Percentiles rank a stretch among this genome's conserved stretches.
Evolutionary conservation across 1,140 invertebrate genomes (phyloP).

Genomic region (Platyura marginata): DNA sequence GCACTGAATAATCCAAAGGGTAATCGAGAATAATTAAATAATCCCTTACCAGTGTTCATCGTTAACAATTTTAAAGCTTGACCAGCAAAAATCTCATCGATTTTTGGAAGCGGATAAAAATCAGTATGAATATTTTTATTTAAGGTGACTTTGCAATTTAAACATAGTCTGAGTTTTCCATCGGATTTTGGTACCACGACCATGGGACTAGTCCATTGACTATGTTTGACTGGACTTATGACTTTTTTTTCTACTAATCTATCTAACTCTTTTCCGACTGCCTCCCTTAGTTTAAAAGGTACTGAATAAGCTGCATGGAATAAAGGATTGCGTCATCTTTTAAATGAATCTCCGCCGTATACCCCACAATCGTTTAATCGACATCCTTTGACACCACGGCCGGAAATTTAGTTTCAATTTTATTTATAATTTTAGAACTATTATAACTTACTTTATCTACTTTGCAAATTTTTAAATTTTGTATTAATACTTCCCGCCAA

Average conservation of each 20-base stretch:
- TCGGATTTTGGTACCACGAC: conserved; percentile 17
- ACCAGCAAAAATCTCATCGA: conserved; percentile 4
- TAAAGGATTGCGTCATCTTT: background rate
- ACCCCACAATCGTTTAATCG: background rate
- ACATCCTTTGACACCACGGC: background rate
- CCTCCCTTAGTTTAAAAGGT: background rate
- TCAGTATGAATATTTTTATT: conserved; percentile 4
- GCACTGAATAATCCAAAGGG: conserved; percentile 2
- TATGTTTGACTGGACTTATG: background rate
- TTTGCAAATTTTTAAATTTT: background rate
- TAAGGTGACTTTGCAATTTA: conserved; percentile 7
- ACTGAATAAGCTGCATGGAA: background rate
- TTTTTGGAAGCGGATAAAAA: conserved; percentile 6
- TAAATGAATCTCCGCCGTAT: background rate
- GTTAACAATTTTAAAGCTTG: background rate
- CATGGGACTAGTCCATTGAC: conserved; percentile 23
- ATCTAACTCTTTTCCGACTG: background rate
- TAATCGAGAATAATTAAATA: conserved; percentile 4
- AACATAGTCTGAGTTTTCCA: conserved; percentile 12
- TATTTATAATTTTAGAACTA: background rate
- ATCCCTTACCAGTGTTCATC: conserved; percentile 4
- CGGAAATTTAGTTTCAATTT: background rate
- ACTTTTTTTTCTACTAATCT: background rate
- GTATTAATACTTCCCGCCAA: background rate
- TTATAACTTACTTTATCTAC: background rate